These are phyloP conservation scores for Bombus cullumanus DNA, from an alignment of 1,140 invertebrate genomes.

Conservation along the genomic window DNA sequence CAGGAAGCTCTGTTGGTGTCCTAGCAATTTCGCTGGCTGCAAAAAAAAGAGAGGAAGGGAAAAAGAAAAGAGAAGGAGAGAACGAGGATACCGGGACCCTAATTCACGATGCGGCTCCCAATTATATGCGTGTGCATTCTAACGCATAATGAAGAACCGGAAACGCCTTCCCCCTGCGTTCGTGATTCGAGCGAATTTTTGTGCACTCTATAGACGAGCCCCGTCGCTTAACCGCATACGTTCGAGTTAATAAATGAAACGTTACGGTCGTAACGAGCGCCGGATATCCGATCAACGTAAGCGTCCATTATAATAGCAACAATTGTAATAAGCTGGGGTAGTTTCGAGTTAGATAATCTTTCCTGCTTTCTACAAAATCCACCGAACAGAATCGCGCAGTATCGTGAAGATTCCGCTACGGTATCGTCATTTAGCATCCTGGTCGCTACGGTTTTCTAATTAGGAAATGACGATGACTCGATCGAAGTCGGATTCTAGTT, in stretches of 20 bases:
- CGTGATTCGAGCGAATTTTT: conserved; percentile 68
- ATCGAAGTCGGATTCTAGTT: not conserved
- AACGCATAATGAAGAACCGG: conserved; percentile 74
- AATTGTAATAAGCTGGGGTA: not conserved
- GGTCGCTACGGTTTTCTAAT: too few species aligned
- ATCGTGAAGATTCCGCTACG: not conserved
- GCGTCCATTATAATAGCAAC: conserved; percentile 3
- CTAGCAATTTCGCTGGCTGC: conserved; percentile 23
- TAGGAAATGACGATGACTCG: not conserved
- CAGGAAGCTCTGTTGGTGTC: conserved; percentile 51
- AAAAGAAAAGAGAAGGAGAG: not conserved
- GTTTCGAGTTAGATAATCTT: not conserved
- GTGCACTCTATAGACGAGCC: conserved; percentile 43
- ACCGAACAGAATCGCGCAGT: too few species aligned
- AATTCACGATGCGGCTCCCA: conserved; percentile 69
- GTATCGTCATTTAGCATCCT: not conserved
- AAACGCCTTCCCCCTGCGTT: conserved; percentile 67
- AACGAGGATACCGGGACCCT: conserved; percentile 27
- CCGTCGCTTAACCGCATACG: conserved; percentile 33
- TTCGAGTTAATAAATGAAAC: conserved; percentile 56
- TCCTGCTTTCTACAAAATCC: not conserved
- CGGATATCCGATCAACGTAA: conserved; percentile 41
- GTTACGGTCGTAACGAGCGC: conserved; percentile 42
- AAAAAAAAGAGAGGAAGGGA: not conserved
- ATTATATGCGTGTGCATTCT: conserved; percentile 69